These are phyloP conservation scores for Cancer borealis DNA, from an alignment of 2,888 invertebrate species.

Conservation along the genomic window DNA sequence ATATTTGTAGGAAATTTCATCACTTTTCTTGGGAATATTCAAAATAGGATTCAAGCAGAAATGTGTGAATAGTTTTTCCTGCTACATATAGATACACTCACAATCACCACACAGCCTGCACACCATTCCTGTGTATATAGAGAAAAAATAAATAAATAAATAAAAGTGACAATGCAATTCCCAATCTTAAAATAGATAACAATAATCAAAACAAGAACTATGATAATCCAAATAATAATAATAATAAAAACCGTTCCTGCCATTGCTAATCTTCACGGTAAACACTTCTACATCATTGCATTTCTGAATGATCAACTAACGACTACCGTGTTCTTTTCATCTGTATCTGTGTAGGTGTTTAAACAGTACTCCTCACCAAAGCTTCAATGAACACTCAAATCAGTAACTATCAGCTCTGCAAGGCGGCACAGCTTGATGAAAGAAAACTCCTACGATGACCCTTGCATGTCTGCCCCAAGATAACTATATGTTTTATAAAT, in stretches of 20 bases:
- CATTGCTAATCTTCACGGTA: not conserved
- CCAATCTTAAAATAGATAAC: constrained; percentile 22
- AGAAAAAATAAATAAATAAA: not conserved
- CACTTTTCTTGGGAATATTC: not conserved
- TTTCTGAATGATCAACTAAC: constrained; percentile 3
- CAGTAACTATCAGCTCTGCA: constrained; percentile 15
- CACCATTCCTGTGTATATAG: not conserved
- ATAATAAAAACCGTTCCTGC: not conserved
- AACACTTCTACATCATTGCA: not conserved
- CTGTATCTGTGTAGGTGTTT: not conserved
- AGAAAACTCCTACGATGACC: not conserved
- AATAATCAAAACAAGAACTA: not conserved
- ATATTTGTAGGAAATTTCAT: not conserved
- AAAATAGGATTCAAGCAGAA: not conserved
- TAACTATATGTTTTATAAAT: not conserved
- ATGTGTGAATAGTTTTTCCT: not conserved
- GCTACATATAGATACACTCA: not conserved
- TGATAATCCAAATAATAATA: constrained; percentile 10
- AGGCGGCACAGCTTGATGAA: not conserved
- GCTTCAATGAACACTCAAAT: constrained; percentile 14
- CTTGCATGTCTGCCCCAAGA: not conserved
- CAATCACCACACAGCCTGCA: not conserved
- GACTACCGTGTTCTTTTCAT: not conserved
- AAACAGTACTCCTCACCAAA: not conserved
- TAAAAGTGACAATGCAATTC: not conserved